phyloP scores from a whole-genome alignment of 2,888 invertebrate genomes.

The Lomographa bimaculata region DNA sequence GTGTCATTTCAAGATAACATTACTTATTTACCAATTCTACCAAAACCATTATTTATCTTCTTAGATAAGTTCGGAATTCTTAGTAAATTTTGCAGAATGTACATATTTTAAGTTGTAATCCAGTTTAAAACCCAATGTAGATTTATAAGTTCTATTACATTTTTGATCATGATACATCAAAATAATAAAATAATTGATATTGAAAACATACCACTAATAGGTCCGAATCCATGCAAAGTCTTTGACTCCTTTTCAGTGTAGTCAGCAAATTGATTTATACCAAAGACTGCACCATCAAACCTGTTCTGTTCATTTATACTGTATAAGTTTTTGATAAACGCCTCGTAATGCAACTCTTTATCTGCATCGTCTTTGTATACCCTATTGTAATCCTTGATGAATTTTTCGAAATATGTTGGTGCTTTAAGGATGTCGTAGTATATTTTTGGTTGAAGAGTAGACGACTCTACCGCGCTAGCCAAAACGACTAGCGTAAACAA shows the following conservation, averaged over 20 bases:
- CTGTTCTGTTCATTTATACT: constrained; percentile 15
- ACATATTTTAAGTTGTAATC: no score
- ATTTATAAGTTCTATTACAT: no score
- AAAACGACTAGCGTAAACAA: constrained; percentile 11
- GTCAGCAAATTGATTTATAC: constrained; percentile 17
- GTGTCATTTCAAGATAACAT: no score
- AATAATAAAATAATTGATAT: no score
- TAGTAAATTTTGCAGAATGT: no score
- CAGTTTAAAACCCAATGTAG: no score
- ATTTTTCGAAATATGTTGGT: constrained; percentile 39
- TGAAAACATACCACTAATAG: no score
- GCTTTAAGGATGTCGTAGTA: constrained; percentile 37
- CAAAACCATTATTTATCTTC: no score
- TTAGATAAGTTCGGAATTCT: no score
- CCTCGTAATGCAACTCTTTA: constrained; percentile 34
- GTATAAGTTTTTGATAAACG: constrained; percentile 29
- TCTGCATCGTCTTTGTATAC: constrained; percentile 40
- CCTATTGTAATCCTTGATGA: constrained; percentile 37
- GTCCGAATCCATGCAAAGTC: no score
- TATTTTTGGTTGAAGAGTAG: constrained; percentile 5
- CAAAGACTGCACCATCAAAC: constrained; percentile 2
- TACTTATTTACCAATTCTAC: no score
- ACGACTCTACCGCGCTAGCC: constrained; percentile 2
- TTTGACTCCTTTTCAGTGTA: constrained; percentile 11
- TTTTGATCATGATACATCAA: no score